Evolutionary conservation across 2,113 vertebrate species (phyloP).

Genomic region (Electrona antarctica): DNA sequence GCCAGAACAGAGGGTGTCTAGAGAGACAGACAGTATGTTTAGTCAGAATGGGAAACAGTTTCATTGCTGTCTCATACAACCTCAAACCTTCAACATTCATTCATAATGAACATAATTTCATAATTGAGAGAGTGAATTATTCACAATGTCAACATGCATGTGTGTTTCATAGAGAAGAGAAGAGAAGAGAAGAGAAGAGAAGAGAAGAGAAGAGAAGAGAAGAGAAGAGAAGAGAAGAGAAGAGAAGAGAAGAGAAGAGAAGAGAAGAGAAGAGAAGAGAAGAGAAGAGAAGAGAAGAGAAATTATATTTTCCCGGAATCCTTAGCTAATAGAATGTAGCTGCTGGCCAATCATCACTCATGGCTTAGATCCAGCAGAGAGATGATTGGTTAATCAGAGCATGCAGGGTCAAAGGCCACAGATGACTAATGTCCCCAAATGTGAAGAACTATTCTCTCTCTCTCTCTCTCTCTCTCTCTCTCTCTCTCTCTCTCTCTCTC

Average conservation of each 20-base stretch:
- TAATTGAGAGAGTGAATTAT: too few species aligned
- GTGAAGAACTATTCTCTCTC: slow-evolving; percentile 36
- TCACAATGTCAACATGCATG: neutral
- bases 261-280: neutral
- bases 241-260: neutral
- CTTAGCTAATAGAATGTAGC: neutral
- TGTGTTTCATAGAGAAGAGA: slow-evolving; percentile 7
- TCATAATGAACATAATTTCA: too few species aligned
- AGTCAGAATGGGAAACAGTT: too few species aligned
- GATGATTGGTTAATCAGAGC: slow-evolving; percentile 21
- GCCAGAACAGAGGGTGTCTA: neutral
- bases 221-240: neutral
- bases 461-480: neutral
- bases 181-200: slow-evolving; percentile 21
- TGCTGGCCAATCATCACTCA: neutral
- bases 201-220: slow-evolving; percentile 8
- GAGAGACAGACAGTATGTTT: neutral
- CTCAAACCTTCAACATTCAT: too few species aligned
- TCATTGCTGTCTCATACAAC: too few species aligned
- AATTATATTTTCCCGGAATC: neutral
- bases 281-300: neutral
- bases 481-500: neutral
- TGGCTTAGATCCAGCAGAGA: slow-evolving; percentile 23
- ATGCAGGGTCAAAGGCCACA: slow-evolving; percentile 50
- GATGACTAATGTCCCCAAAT: slow-evolving; percentile 47